Percentiles rank a stretch among this genome's conserved stretches.
Conservation (phyloP, 2,888 invertebrate genomes). For the Apocheima hispidaria region DNA sequence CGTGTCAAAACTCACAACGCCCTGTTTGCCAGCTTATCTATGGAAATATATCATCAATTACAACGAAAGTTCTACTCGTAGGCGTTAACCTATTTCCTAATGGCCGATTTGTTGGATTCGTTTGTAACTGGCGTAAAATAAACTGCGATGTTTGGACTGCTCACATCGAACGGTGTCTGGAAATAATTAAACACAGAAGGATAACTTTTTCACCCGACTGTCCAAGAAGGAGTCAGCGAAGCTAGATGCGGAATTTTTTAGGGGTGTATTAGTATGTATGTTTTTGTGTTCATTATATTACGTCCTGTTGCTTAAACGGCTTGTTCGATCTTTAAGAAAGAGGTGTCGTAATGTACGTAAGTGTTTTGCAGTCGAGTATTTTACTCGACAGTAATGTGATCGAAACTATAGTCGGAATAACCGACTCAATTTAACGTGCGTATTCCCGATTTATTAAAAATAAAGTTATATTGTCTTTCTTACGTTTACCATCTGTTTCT, state of each 20-base stretch:
- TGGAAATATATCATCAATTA: conserved; percentile 26
- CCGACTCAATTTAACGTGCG: too few species aligned
- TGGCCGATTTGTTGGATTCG: conserved; percentile 22
- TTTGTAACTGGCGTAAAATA: conserved; percentile 12
- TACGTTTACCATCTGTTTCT: not conserved
- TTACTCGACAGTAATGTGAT: too few species aligned
- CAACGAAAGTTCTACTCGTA: conserved; percentile 9
- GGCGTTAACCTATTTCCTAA: conserved; percentile 27
- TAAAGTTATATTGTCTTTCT: not conserved
- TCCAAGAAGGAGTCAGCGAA: too few species aligned
- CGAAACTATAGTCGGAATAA: too few species aligned
- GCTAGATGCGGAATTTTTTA: too few species aligned
- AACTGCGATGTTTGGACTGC: conserved; percentile 14
- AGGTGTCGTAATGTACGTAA: too few species aligned
- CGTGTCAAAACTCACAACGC: not conserved
- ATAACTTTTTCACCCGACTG: too few species aligned
- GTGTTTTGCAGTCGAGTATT: too few species aligned
- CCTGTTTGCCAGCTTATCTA: conserved; percentile 14
- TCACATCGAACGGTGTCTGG: not conserved
- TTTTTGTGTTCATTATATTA: too few species aligned
- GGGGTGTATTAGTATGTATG: not conserved
- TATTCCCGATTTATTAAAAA: not conserved
- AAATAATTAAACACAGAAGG: not conserved
- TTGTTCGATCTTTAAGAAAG: too few species aligned
- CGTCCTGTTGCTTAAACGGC: too few species aligned